A percentile compares a stretch with the other conserved stretches of the same genome.
Conservation (phyloP, 2,113 vertebrate species). For the Psilopsiagon aurifrons region DNA sequence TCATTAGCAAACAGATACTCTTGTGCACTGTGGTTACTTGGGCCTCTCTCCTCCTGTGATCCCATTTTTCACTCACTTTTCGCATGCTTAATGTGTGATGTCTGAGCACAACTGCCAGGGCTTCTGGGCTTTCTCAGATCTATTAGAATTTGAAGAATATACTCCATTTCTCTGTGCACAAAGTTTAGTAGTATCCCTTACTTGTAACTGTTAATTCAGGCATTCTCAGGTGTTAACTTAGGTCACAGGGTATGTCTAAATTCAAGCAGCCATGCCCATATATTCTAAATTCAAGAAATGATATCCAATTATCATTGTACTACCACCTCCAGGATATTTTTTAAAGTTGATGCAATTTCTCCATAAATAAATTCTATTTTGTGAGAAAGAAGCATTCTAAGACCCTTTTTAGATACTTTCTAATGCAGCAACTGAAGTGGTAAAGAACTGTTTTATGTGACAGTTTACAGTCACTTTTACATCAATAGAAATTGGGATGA, state of each 20-base stretch:
- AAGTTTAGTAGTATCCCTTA: background rate
- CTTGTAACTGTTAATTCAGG: background rate
- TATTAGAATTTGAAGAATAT: background rate
- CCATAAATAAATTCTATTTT: background rate
- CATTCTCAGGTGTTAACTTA: background rate
- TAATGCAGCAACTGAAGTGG: background rate
- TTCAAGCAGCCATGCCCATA: background rate
- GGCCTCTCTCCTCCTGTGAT: background rate
- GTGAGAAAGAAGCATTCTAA: background rate
- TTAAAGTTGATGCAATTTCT: background rate
- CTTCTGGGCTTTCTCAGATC: background rate
- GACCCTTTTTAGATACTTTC: background rate
- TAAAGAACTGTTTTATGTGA: background rate
- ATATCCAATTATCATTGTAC: background rate
- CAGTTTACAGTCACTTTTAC: background rate
- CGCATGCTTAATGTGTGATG: background rate
- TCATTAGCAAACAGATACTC: slow-evolving; percentile 49
- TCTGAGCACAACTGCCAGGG: background rate
- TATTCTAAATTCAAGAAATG: background rate
- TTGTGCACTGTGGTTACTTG: background rate
- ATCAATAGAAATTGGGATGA: background rate
- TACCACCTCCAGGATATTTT: background rate
- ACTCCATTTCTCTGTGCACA: background rate
- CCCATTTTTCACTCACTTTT: background rate
- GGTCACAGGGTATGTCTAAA: background rate